These are phyloP conservation scores for Poecilia gillii DNA, from an alignment of 2,797 vertebrate species.

Conservation along the genomic window DNA sequence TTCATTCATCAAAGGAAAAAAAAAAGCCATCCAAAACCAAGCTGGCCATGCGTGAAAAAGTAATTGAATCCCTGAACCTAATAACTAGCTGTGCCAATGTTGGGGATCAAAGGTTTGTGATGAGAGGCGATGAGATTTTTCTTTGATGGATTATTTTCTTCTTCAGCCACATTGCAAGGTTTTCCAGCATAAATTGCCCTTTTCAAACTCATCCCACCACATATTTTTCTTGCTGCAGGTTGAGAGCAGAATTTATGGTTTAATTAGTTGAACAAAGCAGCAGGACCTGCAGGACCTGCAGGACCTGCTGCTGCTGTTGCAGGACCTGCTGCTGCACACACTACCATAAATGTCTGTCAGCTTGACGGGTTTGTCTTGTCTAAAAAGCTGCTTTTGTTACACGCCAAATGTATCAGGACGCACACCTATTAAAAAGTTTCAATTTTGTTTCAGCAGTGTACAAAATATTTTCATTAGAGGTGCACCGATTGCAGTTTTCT, in stretches of 20 bases:
- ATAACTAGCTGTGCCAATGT: not conserved
- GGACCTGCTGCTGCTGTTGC: no score
- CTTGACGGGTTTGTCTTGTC: not conserved
- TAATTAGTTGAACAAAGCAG: not conserved
- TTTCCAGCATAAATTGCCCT: not conserved
- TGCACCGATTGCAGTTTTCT: not conserved
- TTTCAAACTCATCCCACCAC: not conserved
- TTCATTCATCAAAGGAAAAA: not conserved
- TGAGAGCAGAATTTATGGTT: not conserved
- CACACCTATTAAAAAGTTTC: not conserved
- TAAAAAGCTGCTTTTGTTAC: not conserved
- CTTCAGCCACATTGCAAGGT: not conserved
- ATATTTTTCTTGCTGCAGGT: not conserved
- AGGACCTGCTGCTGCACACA: no score
- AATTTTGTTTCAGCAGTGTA: not conserved
- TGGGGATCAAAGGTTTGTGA: not conserved
- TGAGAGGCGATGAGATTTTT: not conserved
- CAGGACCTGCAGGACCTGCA: not conserved
- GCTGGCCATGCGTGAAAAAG: not conserved
- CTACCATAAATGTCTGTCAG: no score
- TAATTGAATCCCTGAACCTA: not conserved
- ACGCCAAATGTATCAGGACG: not conserved
- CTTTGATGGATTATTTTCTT: not conserved
- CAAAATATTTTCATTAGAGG: not conserved
- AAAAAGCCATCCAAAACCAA: not conserved